Evolutionary conservation across 2,888 invertebrate species (phyloP).

Genomic region (Ophion costatus): DNA sequence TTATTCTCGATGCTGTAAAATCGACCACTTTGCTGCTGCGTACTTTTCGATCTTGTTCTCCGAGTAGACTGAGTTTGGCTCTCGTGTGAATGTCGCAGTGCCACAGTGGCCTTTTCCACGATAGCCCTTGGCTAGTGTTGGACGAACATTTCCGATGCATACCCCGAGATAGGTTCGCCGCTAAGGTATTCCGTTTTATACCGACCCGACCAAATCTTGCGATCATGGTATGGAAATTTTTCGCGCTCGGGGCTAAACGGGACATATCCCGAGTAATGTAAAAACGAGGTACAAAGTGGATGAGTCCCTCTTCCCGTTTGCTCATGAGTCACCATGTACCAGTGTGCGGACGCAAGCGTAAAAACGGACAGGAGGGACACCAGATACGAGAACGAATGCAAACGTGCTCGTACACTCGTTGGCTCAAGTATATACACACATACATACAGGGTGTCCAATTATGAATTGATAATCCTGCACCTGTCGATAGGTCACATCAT

Average conservation of each 20-base stretch:
- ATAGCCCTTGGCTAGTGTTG: background rate
- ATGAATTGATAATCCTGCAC: too few relatives aligned
- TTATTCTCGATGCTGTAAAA: background rate
- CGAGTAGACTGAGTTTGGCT: background rate
- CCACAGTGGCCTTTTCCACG: background rate
- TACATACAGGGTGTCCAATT: background rate
- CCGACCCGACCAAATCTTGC: conserved; percentile 16
- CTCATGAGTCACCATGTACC: conserved; percentile 56
- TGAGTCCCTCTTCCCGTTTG: conserved; percentile 50
- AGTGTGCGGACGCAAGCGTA: conserved; percentile 32
- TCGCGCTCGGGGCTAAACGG: conserved; percentile 45
- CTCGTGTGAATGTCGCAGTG: background rate
- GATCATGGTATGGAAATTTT: conserved; percentile 52
- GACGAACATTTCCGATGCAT: background rate
- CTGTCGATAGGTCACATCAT: too few relatives aligned
- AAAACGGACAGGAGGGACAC: conserved; percentile 23
- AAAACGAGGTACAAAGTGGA: conserved; percentile 64
- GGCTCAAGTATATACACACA: background rate
- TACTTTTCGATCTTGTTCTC: background rate
- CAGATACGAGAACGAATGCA: conserved; percentile 12
- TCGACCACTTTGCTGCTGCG: background rate
- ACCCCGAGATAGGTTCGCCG: conserved; percentile 5
- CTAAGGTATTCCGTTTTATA: conserved; percentile 12
- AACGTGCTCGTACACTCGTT: background rate
- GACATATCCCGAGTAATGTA: conserved; percentile 52